These are phyloP conservation scores for Panagrolaimus sp. DNA, from an alignment of 1,140 invertebrate genomes.

Conservation along the genomic window DNA sequence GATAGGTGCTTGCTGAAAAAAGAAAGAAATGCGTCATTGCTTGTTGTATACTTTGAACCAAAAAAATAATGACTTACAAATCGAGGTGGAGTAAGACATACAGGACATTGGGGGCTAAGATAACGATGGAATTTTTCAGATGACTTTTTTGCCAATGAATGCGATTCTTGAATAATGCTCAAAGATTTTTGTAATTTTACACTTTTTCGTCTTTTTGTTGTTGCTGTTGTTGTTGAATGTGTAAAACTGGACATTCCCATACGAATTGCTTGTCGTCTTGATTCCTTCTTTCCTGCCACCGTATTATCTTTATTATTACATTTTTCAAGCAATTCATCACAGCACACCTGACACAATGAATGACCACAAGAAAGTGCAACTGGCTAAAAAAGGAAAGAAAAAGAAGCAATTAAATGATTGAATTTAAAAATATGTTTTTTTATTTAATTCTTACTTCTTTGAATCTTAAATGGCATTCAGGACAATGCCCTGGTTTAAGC, in stretches of 20 bases:
- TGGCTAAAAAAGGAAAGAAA: conserved; percentile 9
- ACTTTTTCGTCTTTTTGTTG: not conserved
- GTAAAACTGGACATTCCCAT: not conserved
- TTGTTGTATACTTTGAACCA: not conserved
- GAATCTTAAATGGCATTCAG: not conserved
- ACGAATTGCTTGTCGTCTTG: not conserved
- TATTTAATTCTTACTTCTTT: conserved; percentile 2
- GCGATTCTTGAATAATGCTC: not conserved
- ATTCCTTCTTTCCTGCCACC: too few species aligned
- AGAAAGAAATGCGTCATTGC: not conserved
- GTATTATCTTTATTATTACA: too few species aligned
- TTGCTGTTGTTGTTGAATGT: not conserved
- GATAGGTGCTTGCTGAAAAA: conserved; percentile 10
- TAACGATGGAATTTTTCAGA: not conserved
- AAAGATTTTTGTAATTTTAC: not conserved
- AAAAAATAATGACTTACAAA: not conserved
- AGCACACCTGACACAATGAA: conserved; percentile 3
- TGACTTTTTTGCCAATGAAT: not conserved
- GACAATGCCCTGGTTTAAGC: not conserved
- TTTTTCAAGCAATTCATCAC: not conserved
- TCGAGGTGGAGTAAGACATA: not conserved
- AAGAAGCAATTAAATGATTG: not conserved
- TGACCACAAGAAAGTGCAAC: conserved; percentile 5
- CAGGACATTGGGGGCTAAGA: conserved; percentile 7
- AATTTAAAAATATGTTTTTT: not conserved